phyloP scores from a whole-genome alignment of 1,140 invertebrate species.

The Coptotermes formosanus region DNA sequence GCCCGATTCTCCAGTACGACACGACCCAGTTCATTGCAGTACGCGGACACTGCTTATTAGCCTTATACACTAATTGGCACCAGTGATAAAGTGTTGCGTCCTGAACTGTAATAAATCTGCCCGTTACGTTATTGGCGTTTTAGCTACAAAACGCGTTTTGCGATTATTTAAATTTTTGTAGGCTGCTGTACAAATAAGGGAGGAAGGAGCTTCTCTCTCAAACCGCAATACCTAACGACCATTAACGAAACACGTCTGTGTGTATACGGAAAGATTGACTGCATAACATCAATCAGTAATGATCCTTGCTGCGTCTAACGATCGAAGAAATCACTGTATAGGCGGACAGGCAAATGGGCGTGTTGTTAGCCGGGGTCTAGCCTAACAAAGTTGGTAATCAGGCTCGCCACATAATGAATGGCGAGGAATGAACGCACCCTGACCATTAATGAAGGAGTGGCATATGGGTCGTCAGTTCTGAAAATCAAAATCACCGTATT shows the following conservation, averaged over 20 bases:
- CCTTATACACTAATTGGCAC: no score
- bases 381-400: constrained; percentile 19
- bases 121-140: no score
- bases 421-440: background rate
- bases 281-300: background rate
- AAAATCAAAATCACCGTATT: no score
- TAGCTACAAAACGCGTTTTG: background rate
- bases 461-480: background rate
- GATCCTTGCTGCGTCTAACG: background rate
- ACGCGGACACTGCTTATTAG: no score
- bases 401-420: constrained; percentile 17
- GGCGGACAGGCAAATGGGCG: background rate
- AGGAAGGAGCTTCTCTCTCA: background rate
- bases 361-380: background rate
- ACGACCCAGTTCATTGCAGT: no score
- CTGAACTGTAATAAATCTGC: no score
- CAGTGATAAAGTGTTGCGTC: no score
- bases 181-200: background rate
- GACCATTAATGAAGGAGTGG: background rate
- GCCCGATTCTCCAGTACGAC: no score
- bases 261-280: constrained; percentile 5
- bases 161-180: background rate
- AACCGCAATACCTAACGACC: background rate
- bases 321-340: constrained; percentile 6
- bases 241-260: background rate